These are phyloP conservation scores for Endomychus coccineus DNA, from an alignment of 2,888 invertebrate genomes.

Conservation along the genomic window DNA sequence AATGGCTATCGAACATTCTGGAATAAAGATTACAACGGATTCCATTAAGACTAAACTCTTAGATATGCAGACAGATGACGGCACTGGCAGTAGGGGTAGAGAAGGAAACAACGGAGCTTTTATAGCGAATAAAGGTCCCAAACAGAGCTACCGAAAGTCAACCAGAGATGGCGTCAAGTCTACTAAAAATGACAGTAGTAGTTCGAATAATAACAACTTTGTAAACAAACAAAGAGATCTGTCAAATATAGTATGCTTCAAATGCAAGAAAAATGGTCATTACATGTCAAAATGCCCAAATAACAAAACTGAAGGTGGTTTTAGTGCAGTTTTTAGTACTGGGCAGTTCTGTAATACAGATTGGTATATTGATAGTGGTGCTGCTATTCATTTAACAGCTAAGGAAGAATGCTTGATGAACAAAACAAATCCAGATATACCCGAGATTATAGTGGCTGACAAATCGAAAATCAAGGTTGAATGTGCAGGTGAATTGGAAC, in stretches of 20 bases:
- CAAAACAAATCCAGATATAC: slow-evolving; percentile 5
- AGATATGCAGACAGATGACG: slow-evolving; percentile 15
- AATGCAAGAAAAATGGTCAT: slow-evolving; percentile 12
- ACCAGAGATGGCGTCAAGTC: slow-evolving; percentile 1
- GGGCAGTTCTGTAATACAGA: slow-evolving; percentile 23
- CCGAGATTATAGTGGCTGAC: slow-evolving; percentile 21
- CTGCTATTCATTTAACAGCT: slow-evolving; percentile 26
- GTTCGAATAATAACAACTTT: too few relatives aligned
- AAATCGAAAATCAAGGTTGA: slow-evolving; percentile 21
- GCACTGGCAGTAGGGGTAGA: background rate
- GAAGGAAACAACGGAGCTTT: slow-evolving; percentile 2
- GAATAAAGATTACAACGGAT: slow-evolving; percentile 20
- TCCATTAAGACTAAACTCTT: slow-evolving; percentile 21
- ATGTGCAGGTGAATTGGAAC: slow-evolving; percentile 20
- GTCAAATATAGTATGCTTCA: slow-evolving; percentile 2
- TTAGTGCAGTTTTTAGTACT: slow-evolving; percentile 24
- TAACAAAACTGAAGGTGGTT: background rate
- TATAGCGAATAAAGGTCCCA: slow-evolving; percentile 1
- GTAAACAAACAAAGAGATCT: slow-evolving; percentile 1
- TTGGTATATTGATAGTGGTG: slow-evolving; percentile 29
- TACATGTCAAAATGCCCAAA: slow-evolving; percentile 7
- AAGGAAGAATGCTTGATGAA: slow-evolving; percentile 19
- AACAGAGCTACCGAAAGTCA: slow-evolving; percentile 1
- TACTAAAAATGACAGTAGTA: too few relatives aligned
- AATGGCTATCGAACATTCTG: slow-evolving; percentile 21